These are phyloP conservation scores for Thymallus thymallus DNA, from an alignment of 2,113 vertebrate species.

Conservation along the genomic window DNA sequence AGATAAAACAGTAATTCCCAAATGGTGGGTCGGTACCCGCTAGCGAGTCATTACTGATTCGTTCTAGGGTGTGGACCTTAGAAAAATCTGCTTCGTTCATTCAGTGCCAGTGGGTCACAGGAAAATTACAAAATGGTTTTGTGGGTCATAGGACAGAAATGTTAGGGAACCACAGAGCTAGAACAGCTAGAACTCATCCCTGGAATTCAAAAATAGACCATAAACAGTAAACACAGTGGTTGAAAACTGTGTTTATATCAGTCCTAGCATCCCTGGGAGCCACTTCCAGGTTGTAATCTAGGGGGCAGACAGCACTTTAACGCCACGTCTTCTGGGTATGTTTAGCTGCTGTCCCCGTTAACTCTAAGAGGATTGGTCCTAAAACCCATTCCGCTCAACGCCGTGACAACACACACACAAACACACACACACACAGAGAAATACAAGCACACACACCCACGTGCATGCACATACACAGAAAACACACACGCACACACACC, in stretches of 20 bases:
- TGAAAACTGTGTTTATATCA: background rate
- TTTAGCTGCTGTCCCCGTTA: constrained; percentile 52
- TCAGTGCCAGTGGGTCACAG: too few species aligned
- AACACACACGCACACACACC: constrained; percentile 3
- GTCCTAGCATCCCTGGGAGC: background rate
- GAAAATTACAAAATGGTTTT: too few species aligned
- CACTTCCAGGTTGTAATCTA: background rate
- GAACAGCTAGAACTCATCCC: background rate
- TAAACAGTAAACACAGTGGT: too few species aligned
- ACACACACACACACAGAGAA: background rate
- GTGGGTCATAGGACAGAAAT: too few species aligned
- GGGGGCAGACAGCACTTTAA: constrained; percentile 38
- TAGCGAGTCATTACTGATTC: too few species aligned
- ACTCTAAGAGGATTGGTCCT: constrained; percentile 70
- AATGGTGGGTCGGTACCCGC: too few species aligned
- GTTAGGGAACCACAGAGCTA: background rate
- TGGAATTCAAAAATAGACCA: background rate
- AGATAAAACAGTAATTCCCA: too few species aligned
- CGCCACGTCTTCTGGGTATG: constrained; percentile 37
- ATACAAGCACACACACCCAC: background rate
- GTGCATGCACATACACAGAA: background rate
- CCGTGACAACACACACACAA: constrained; percentile 21
- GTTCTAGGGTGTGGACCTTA: too few species aligned
- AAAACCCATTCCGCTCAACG: constrained; percentile 40
- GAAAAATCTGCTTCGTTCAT: too few species aligned